A percentile compares a stretch with the other conserved stretches of the same genome.
phyloP scores from a whole-genome alignment of 2,888 invertebrate genomes.

The Drosophila incognita region DNA sequence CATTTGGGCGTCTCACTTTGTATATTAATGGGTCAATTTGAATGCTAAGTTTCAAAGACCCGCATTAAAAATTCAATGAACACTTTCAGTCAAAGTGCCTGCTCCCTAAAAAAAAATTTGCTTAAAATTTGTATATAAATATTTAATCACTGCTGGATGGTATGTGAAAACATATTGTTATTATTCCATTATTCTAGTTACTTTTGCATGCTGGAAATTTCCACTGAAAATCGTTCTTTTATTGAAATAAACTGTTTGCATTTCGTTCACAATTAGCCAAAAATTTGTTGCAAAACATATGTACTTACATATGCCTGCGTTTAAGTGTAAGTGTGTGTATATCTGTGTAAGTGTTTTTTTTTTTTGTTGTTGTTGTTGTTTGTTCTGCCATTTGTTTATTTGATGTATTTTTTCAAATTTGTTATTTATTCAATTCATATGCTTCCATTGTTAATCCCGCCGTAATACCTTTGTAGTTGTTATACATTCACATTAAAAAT shows the following conservation, averaged over 20 bases:
- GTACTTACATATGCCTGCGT: slow-evolving; percentile 12
- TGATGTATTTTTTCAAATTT: slow-evolving; percentile 14
- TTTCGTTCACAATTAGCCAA: slow-evolving; percentile 42
- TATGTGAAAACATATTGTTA: background rate
- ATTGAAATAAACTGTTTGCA: slow-evolving; percentile 47
- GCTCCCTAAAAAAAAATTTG: slow-evolving; percentile 4
- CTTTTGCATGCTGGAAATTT: background rate
- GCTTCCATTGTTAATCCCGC: slow-evolving; percentile 26
- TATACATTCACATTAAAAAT: slow-evolving; percentile 41
- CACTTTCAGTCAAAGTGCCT: background rate
- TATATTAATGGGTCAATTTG: slow-evolving; percentile 48
- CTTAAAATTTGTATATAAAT: background rate
- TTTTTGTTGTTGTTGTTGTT: background rate
- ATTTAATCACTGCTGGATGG: slow-evolving; percentile 3
- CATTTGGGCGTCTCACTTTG: slow-evolving; percentile 20
- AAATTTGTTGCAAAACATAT: slow-evolving; percentile 13
- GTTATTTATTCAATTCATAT: slow-evolving; percentile 42
- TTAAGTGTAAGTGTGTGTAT: slow-evolving; percentile 8
- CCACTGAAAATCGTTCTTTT: slow-evolving; percentile 16
- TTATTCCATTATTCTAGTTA: background rate
- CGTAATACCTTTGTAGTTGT: slow-evolving; percentile 26
- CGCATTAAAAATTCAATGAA: slow-evolving; percentile 5
- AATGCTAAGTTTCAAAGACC: slow-evolving; percentile 6
- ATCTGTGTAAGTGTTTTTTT: background rate
- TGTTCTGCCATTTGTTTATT: background rate